These are phyloP conservation scores for Ashinkailepas kermadecensis DNA, from an alignment of 2,888 invertebrate genomes.

Conservation along the genomic window DNA sequence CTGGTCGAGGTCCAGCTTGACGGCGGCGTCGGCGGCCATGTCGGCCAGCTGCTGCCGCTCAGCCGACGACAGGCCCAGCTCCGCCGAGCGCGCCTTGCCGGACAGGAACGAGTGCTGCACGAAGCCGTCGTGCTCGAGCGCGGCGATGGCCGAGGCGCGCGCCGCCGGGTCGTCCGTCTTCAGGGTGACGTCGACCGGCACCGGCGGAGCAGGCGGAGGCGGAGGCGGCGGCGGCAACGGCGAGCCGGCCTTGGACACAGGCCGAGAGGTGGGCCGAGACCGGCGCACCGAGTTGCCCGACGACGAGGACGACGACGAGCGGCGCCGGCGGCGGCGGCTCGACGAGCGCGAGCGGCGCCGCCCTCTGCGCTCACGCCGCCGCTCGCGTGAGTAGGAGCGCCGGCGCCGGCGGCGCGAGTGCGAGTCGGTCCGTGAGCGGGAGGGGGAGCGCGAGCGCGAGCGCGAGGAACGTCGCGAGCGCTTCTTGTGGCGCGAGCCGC, in stretches of 20 bases:
- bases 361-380: not conserved
- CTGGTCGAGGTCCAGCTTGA: not conserved
- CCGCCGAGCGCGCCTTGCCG: not conserved
- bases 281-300: not conserved
- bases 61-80: not conserved
- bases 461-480: not conserved
- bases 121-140: not conserved
- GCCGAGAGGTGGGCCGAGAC: not conserved
- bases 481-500: not conserved
- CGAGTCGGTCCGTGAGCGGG: not conserved
- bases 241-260: not conserved
- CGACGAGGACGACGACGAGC: not conserved
- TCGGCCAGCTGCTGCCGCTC: not conserved
- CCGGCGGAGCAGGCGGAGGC: not conserved
- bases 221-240: not conserved
- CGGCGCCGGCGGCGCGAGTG: not conserved
- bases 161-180: not conserved
- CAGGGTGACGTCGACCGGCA: not conserved
- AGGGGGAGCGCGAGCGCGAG: not conserved
- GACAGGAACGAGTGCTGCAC: slow-evolving; percentile 16
- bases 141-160: not conserved
- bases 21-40: not conserved
- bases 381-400: not conserved
- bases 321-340: not conserved
- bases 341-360: not conserved